A percentile compares a stretch with the other conserved stretches of the same genome.
Evolutionary conservation across 2,888 invertebrate genomes (phyloP).

Genomic region (Formica aserva): DNA sequence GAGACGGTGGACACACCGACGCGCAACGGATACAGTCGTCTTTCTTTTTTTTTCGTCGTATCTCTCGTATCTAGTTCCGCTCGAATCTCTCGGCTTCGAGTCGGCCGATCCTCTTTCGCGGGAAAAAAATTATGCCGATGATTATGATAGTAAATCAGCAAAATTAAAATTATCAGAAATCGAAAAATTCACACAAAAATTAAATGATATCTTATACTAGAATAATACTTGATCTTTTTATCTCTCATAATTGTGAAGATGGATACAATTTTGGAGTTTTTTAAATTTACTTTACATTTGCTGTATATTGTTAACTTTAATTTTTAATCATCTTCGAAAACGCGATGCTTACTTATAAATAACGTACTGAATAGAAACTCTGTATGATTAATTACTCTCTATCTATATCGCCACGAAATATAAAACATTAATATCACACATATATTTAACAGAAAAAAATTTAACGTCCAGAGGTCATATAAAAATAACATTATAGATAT

Average conservation of each 20-base stretch:
- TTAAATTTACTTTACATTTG: not conserved
- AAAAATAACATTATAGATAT: conserved; percentile 1
- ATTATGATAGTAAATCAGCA: not conserved
- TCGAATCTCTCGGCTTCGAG: not conserved
- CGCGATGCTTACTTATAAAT: not conserved
- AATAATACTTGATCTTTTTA: not conserved
- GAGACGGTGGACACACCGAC: conserved; percentile 57
- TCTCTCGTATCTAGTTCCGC: not conserved
- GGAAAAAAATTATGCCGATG: not conserved
- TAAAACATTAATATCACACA: conserved; percentile 2
- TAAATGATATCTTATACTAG: not conserved
- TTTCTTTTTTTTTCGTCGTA: not conserved
- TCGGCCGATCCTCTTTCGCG: not conserved
- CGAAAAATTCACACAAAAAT: not conserved
- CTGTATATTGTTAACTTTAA: not conserved
- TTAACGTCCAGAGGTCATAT: not conserved
- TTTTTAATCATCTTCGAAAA: not conserved
- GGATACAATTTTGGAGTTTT: not conserved
- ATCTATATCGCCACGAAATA: not conserved
- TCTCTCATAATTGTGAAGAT: not conserved
- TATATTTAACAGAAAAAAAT: conserved; percentile 18
- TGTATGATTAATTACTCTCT: not conserved
- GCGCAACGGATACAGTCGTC: conserved; percentile 45
- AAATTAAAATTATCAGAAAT: not conserved
- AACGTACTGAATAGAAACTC: not conserved